These are phyloP conservation scores for Caenorhabditis afra DNA, from an alignment of 2,888 invertebrate genomes.

Conservation along the genomic window DNA sequence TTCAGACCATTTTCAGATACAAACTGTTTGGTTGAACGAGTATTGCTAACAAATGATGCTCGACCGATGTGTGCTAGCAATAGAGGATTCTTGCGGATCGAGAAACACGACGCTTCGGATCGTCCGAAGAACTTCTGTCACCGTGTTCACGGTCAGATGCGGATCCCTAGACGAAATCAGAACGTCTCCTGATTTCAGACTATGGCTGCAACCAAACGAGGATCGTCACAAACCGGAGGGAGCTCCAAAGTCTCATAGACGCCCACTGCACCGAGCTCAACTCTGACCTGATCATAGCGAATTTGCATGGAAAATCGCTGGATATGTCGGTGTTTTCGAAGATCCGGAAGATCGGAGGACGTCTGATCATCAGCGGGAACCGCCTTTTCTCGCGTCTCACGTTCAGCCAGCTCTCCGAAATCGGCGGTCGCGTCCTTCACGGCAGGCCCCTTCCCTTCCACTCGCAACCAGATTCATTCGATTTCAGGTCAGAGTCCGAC, in stretches of 20 bases:
- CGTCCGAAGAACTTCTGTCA: background rate
- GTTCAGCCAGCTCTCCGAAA: background rate
- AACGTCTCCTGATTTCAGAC: background rate
- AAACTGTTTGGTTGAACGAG: too few species aligned
- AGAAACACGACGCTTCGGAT: too few species aligned
- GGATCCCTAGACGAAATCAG: background rate
- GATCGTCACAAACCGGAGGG: background rate
- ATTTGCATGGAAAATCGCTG: background rate
- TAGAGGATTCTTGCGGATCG: too few species aligned
- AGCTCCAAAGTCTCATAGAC: background rate
- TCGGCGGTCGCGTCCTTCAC: background rate
- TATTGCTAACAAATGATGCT: too few species aligned
- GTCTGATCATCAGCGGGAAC: conserved; percentile 6
- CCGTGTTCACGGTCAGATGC: background rate
- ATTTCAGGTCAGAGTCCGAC: background rate
- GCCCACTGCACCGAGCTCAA: background rate
- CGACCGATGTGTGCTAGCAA: too few species aligned
- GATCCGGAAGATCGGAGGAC: background rate
- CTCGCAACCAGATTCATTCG: too few species aligned
- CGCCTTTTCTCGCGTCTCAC: background rate
- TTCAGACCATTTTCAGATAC: too few species aligned
- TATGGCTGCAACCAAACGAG: background rate
- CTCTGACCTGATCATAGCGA: background rate
- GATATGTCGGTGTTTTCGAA: background rate
- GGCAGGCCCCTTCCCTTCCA: background rate